These are phyloP conservation scores for Cryptotis parvus DNA, from an alignment of 2,113 vertebrate species.

Conservation along the genomic window DNA sequence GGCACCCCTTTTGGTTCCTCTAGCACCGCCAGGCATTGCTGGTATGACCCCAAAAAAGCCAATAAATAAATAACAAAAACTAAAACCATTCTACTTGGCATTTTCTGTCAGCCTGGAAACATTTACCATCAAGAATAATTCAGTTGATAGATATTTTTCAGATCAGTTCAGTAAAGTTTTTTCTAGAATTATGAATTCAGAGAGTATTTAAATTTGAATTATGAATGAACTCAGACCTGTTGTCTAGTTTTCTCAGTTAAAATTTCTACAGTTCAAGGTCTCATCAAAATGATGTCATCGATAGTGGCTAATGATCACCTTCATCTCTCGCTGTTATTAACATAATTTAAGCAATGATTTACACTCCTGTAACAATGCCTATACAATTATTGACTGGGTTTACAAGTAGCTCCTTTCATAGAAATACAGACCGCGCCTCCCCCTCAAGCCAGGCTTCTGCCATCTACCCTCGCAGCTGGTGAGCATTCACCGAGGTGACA, in stretches of 20 bases:
- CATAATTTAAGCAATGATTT: background rate
- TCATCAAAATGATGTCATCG: background rate
- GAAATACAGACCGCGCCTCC: background rate
- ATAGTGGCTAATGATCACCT: background rate
- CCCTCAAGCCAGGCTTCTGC: background rate
- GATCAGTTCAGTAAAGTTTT: background rate
- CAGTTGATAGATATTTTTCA: background rate
- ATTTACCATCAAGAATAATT: background rate
- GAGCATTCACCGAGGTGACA: background rate
- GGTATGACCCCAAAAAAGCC: too few relatives aligned
- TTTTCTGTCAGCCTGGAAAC: background rate
- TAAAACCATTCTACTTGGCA: too few relatives aligned
- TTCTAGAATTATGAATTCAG: background rate
- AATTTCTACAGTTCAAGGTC: background rate
- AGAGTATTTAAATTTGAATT: background rate
- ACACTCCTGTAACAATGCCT: background rate
- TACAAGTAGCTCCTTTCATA: background rate
- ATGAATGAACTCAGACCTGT: background rate
- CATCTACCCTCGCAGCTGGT: background rate
- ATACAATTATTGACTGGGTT: background rate
- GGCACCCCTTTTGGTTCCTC: too few relatives aligned
- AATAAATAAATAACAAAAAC: too few relatives aligned
- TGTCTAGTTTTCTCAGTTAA: background rate
- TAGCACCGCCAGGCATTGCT: too few relatives aligned
- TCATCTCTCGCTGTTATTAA: background rate